Percentiles rank a stretch among this genome's conserved stretches.
Conservation (phyloP, 2,888 invertebrate genomes). For the Neocrepidodera transversa region DNA sequence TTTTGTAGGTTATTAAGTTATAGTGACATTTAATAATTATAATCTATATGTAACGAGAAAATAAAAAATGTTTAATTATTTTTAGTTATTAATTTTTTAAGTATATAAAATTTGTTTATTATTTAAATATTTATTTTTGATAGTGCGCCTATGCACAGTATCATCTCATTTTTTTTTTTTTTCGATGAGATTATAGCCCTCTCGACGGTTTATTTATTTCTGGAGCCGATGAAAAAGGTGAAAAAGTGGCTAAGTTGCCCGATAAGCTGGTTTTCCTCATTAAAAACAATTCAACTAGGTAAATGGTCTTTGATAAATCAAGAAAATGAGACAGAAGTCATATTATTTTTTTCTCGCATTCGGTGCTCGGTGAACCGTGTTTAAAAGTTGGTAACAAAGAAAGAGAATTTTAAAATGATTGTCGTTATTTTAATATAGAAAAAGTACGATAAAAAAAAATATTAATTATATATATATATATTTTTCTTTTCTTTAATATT, state of each 20-base stretch:
- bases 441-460: too few species aligned
- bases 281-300: conserved; percentile 31
- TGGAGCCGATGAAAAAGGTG: conserved; percentile 3
- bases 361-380: not conserved
- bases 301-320: conserved; percentile 29
- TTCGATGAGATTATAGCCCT: not conserved
- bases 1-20: too few species aligned
- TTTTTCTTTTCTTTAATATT: too few species aligned
- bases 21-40: too few species aligned
- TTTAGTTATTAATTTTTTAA: too few species aligned
- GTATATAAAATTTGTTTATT: too few species aligned
- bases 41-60: too few species aligned
- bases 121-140: too few species aligned
- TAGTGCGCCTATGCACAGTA: not conserved
- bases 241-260: conserved; percentile 16
- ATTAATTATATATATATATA: too few species aligned
- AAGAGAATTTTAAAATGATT: too few species aligned
- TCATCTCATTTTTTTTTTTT: not conserved
- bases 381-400: conserved; percentile 9
- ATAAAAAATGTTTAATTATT: too few species aligned
- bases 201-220: not conserved
- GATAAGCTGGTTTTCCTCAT: conserved; percentile 26
- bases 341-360: conserved; percentile 27
- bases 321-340: conserved; percentile 24
- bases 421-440: too few species aligned